A percentile compares a stretch with the other conserved stretches of the same genome.
phyloP scores from a whole-genome alignment of 1,140 invertebrate species.

The Neodiprion virginianus region DNA sequence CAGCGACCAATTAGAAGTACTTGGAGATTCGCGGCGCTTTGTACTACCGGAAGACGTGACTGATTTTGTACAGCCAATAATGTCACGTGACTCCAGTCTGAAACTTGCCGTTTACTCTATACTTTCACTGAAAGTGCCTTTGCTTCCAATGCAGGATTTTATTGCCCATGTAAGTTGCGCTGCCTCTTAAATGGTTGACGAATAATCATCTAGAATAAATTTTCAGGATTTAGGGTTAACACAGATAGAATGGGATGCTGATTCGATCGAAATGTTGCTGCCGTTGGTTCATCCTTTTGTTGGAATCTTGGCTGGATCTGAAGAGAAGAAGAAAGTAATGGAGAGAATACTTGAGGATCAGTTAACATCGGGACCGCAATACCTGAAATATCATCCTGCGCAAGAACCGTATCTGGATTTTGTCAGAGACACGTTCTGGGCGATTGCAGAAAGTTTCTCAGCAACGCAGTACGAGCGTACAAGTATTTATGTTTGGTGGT shows the following conservation, averaged over 20 bases:
- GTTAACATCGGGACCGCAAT: constrained; percentile 65
- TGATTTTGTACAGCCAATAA: constrained; percentile 70
- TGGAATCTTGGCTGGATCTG: constrained; percentile 47
- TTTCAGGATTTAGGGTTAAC: constrained; percentile 58
- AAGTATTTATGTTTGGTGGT: constrained; percentile 66
- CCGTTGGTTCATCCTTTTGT: constrained; percentile 56
- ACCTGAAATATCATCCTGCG: constrained; percentile 65
- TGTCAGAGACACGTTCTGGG: constrained; percentile 52
- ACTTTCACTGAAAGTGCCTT: constrained; percentile 67
- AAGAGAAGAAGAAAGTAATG: constrained; percentile 52
- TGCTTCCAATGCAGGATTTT: constrained; percentile 61
- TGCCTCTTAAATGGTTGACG: neutral
- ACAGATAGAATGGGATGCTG: constrained; percentile 60
- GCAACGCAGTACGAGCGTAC: constrained; percentile 38
- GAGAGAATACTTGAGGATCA: constrained; percentile 58
- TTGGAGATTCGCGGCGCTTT: constrained; percentile 66
- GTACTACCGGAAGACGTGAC: constrained; percentile 69
- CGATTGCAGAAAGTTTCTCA: constrained; percentile 39
- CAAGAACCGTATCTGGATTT: constrained; percentile 67
- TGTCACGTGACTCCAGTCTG: constrained; percentile 62
- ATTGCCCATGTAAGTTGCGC: constrained; percentile 39
- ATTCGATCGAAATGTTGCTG: constrained; percentile 62
- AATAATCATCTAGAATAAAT: constrained; percentile 15
- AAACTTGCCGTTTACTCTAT: constrained; percentile 63
- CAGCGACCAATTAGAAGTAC: constrained; percentile 49